Percentiles rank a stretch among this genome's conserved stretches.
Evolutionary conservation across 2,113 vertebrate genomes (phyloP).

Genomic region (Cebus imitator): DNA sequence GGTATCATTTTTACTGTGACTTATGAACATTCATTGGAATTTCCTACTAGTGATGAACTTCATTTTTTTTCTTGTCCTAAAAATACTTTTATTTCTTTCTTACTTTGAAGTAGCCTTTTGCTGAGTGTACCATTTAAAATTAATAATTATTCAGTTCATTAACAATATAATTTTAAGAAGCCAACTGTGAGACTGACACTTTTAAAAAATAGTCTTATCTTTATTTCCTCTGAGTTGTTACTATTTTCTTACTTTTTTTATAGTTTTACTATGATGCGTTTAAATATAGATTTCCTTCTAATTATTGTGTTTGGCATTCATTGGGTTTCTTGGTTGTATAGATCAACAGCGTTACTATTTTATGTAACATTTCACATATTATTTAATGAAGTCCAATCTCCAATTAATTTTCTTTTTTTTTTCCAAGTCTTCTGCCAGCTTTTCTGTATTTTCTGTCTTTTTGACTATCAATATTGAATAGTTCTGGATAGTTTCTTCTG

Average conservation of each 20-base stretch:
- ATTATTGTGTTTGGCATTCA: background rate
- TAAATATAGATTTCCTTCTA: background rate
- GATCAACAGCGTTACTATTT: background rate
- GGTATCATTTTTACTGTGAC: background rate
- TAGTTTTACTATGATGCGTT: background rate
- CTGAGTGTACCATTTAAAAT: background rate
- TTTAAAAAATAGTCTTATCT: background rate
- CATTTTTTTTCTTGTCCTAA: background rate
- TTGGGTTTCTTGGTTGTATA: background rate
- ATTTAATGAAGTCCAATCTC: background rate
- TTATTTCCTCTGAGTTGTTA: background rate
- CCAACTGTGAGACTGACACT: background rate
- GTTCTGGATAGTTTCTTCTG: background rate
- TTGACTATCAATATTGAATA: background rate
- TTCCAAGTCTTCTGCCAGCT: background rate
- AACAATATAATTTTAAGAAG: background rate
- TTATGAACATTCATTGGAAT: background rate
- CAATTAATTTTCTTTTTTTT: background rate
- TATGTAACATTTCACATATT: background rate
- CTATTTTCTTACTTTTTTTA: background rate
- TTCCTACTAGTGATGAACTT: background rate
- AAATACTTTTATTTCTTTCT: background rate
- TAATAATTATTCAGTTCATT: background rate
- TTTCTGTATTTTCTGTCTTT: background rate
- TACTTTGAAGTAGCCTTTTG: background rate